Evolutionary conservation across 2,888 invertebrate species (phyloP).

Genomic region (Graphium colonna): DNA sequence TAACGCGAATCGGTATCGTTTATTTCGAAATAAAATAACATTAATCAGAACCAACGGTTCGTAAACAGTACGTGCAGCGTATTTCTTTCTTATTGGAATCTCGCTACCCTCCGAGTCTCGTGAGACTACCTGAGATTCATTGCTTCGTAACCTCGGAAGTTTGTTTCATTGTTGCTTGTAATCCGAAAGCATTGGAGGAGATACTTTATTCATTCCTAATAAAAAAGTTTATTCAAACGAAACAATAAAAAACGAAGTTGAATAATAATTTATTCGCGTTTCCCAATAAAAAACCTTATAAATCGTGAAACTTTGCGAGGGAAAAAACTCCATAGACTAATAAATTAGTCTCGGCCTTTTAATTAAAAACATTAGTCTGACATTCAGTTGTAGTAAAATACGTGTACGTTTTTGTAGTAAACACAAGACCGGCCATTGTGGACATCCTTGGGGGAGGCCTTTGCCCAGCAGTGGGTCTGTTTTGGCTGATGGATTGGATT

Average conservation of each 20-base stretch:
- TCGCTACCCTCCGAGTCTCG: conserved; percentile 4
- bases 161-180: conserved; percentile 19
- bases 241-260: conserved; percentile 20
- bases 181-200: conserved; percentile 18
- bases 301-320: conserved; percentile 4
- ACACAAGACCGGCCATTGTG: too few species aligned
- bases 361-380: not conserved
- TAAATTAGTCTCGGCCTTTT: not conserved
- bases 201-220: conserved; percentile 20
- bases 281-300: conserved; percentile 5
- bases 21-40: too few species aligned
- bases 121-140: conserved; percentile 17
- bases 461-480: too few species aligned
- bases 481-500: too few species aligned
- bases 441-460: too few species aligned
- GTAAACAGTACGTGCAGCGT: not conserved
- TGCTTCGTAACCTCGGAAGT: conserved; percentile 16
- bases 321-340: not conserved
- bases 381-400: not conserved
- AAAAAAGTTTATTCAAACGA: conserved; percentile 16
- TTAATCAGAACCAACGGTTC: not conserved
- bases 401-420: too few species aligned
- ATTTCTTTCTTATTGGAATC: conserved; percentile 20
- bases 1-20: too few species aligned
- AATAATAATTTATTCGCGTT: conserved; percentile 13